Base-by-base conservation (phyloP, 2,797 vertebrate genomes). In the Neoniphon sammara region DNA sequence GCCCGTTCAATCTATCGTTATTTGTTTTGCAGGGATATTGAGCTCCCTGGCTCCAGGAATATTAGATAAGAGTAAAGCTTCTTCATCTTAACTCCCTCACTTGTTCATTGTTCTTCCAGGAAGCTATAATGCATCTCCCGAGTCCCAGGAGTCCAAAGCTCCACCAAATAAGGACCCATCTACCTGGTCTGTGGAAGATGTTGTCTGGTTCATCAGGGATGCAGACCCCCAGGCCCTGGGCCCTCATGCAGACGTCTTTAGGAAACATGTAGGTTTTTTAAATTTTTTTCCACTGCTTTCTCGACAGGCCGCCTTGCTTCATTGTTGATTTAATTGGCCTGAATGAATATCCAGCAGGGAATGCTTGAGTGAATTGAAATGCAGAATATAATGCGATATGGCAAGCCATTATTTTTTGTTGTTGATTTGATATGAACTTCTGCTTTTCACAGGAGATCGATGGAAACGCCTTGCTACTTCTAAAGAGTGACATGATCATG, bases 401-500 rank as follows among this genome's bases (percentile, higher is more conserved):
- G n/a, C 34, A 34, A 30, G 7, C 27, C 1, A 8, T 31, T 31
- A 3, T 3, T 6, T 31, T 31, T 31, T 52, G 27, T 56, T 7
- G n/a, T 15, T 49, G 8, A 67, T 60, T 47, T 66, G 20, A 76
- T 34, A 58, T 39, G n/a, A 46, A 23, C 23, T 52, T 52, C 64
- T 73, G 47, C 61, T 54, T 49, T 31, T 50, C 52, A 49, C 89
- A 99, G 97, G 97, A 98, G 92, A 97, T 97, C 54, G 97, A 98
- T 3, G 96, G 96, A 72, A 96, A 97, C 61, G 96, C 96, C 21
- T 90, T 98, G 85, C 63, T 98, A 77, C 92, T 98, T 84, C 92
- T 98, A 76, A 98, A 95, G 92, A 99, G 96, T 5, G 97, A 97
- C 91, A 95, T 98, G 96, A 94, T 98, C 88, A 98, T 97, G 96